A percentile compares a stretch with the other conserved stretches of the same genome.
phyloP scores from a whole-genome alignment of 2,888 invertebrate species.

The Apamea epomidion region DNA sequence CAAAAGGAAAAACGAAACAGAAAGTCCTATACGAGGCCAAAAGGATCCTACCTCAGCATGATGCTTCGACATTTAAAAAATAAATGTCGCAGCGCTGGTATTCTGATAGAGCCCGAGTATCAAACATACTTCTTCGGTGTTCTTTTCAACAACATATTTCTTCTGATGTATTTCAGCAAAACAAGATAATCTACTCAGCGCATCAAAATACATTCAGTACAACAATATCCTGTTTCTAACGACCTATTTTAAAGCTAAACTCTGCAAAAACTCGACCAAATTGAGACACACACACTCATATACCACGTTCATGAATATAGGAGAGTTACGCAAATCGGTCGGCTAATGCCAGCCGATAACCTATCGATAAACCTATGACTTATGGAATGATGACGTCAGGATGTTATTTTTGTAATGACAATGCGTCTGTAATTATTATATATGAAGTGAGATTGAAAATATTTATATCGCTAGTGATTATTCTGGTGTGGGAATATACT shows the following conservation, averaged over 20 bases:
- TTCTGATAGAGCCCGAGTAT: too few species aligned
- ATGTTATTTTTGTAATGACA: constrained; percentile 58
- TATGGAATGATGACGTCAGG: constrained; percentile 45
- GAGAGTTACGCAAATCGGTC: constrained; percentile 16
- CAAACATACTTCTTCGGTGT: neutral
- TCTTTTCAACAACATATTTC: neutral
- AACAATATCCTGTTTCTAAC: constrained; percentile 53
- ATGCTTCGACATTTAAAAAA: too few species aligned
- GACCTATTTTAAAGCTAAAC: constrained; percentile 52
- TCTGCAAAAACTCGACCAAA: constrained; percentile 31
- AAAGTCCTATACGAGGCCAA: too few species aligned
- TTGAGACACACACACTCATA: neutral
- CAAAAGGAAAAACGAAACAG: too few species aligned
- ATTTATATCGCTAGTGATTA: constrained; percentile 12
- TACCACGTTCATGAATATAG: neutral
- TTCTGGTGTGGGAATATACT: neutral
- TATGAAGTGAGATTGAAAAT: constrained; percentile 24
- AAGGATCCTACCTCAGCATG: too few species aligned
- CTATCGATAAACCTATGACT: constrained; percentile 59
- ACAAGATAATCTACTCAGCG: neutral
- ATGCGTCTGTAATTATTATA: constrained; percentile 7
- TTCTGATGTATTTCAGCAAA: neutral
- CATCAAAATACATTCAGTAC: constrained; percentile 24
- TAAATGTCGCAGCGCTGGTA: too few species aligned
- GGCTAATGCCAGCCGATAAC: constrained; percentile 55